Evolutionary conservation across 2,888 invertebrate species (phyloP).

Genomic region (Drosophila hawaiiensis): DNA sequence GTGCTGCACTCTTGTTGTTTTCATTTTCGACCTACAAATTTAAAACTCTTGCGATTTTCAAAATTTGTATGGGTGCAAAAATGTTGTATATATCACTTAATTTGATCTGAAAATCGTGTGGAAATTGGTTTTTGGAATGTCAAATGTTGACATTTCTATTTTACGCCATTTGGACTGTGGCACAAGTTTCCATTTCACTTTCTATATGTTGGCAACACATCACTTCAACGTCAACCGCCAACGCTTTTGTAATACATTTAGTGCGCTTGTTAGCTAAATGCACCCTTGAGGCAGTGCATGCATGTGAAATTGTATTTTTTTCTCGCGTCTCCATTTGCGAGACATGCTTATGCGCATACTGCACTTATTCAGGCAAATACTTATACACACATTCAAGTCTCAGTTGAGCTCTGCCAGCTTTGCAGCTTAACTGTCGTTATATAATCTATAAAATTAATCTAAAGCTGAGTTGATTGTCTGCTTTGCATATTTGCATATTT

Average conservation of each 20-base stretch:
- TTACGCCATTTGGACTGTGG: constrained; percentile 18
- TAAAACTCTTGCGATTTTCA: background rate
- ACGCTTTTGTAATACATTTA: constrained; percentile 71
- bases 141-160: constrained; percentile 31
- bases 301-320: constrained; percentile 28
- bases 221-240: constrained; percentile 40
- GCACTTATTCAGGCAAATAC: constrained; percentile 25
- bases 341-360: background rate
- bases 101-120: background rate
- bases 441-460: constrained; percentile 36
- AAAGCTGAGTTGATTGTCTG: constrained; percentile 23
- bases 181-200: constrained; percentile 13
- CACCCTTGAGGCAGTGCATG: constrained; percentile 66
- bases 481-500: constrained; percentile 42
- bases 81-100: background rate
- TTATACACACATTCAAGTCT: background rate
- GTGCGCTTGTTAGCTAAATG: constrained; percentile 77
- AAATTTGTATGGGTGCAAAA: background rate
- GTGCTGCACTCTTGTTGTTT: no score
- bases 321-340: constrained; percentile 13
- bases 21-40: background rate
- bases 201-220: constrained; percentile 51
- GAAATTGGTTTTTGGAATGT: constrained; percentile 23
- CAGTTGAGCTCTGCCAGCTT: constrained; percentile 3
- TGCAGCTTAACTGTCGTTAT: constrained; percentile 24